Percentiles rank a stretch among this genome's conserved stretches.
phyloP scores from a whole-genome alignment of 37 sponge, comb jelly and placozoan genomes.

The Petrosia ficiformis region DNA sequence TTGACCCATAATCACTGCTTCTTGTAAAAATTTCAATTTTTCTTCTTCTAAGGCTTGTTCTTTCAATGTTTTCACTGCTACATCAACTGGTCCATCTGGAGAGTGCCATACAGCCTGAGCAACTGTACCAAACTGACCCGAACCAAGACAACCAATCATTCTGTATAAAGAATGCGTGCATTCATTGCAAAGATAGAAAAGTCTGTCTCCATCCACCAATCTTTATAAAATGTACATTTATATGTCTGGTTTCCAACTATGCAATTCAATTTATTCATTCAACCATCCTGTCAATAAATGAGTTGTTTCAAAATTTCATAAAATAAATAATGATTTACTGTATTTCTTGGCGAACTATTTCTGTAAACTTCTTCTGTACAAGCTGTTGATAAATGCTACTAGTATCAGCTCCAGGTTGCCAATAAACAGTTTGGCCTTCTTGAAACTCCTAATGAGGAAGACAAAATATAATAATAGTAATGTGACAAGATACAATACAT shows the following conservation, averaged over 20 bases:
- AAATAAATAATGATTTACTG: constrained; percentile 7
- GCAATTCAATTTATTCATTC: no score
- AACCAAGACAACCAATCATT: constrained; percentile 28
- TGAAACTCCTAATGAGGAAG: no score
- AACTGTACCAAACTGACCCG: constrained; percentile 69
- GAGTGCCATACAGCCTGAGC: constrained; percentile 36
- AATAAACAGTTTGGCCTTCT: constrained; percentile 23
- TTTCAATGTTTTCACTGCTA: constrained; percentile 58
- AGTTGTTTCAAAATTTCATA: no score
- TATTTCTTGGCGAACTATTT: constrained; percentile 2
- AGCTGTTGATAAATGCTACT: constrained; percentile 41
- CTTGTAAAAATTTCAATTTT: constrained; percentile 62
- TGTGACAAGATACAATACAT: no score
- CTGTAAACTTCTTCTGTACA: constrained; percentile 13
- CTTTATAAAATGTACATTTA: no score
- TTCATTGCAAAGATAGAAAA: neutral
- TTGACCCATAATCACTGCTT: constrained; percentile 81
- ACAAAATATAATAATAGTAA: no score
- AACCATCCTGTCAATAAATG: neutral
- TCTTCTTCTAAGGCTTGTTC: constrained; percentile 4
- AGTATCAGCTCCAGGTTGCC: constrained; percentile 39
- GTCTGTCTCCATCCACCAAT: no score
- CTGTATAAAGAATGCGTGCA: no score
- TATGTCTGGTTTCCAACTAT: no score
- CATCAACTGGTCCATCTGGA: constrained; percentile 17